Evolutionary conservation across 2,888 invertebrate species (phyloP).

Genomic region (Abrostola tripartita): DNA sequence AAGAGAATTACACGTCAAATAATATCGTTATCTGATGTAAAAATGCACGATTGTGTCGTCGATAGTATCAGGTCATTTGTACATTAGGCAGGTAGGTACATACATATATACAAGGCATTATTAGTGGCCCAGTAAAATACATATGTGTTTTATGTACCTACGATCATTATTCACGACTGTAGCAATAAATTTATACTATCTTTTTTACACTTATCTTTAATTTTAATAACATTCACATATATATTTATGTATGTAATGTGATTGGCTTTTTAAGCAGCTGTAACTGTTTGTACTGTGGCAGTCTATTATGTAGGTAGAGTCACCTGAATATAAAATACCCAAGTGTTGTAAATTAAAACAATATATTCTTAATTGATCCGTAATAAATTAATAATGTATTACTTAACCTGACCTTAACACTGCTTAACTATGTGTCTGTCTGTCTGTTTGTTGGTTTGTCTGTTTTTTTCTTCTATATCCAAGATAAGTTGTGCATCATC

Average conservation of each 20-base stretch:
- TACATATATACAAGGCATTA: conserved; percentile 1
- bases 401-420: too few relatives aligned
- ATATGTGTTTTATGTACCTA: conserved; percentile 27
- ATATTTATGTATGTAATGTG: neutral
- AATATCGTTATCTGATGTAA: conserved; percentile 47
- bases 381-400: too few relatives aligned
- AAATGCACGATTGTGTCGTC: conserved; percentile 38
- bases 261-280: neutral
- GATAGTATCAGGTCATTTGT: conserved; percentile 46
- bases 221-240: neutral
- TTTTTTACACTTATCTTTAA: neutral
- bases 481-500: too few relatives aligned
- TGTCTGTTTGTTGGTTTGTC: too few relatives aligned
- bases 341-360: too few relatives aligned
- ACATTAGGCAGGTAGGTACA: conserved; percentile 21
- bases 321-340: too few relatives aligned
- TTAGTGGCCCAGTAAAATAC: conserved; percentile 20
- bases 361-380: too few relatives aligned
- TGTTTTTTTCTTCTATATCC: too few relatives aligned
- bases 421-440: too few relatives aligned
- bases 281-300: neutral
- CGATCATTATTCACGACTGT: conserved; percentile 31
- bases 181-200: conserved; percentile 26
- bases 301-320: neutral
- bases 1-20: conserved; percentile 41